These are phyloP conservation scores for Agriopis aurantiaria DNA, from an alignment of 2,888 invertebrate genomes.

Conservation along the genomic window DNA sequence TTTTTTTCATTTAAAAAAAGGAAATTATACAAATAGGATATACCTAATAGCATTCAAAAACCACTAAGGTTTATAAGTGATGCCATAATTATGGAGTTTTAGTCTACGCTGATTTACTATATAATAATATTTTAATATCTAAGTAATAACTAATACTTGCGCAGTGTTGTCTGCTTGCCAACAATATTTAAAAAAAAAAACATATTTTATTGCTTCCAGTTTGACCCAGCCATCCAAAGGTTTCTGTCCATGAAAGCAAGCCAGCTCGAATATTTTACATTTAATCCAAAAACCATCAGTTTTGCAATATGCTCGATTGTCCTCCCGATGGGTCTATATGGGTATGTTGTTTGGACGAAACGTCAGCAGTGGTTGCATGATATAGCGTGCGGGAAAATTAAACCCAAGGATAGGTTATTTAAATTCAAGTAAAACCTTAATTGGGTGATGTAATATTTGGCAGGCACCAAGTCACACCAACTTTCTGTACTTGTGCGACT, in stretches of 20 bases:
- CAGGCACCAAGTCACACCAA: background rate
- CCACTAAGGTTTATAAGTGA: too few species aligned
- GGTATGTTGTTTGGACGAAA: slow-evolving; percentile 78
- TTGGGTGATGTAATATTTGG: background rate
- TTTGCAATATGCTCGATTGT: slow-evolving; percentile 76
- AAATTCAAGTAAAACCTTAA: slow-evolving; percentile 71
- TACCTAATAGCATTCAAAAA: too few species aligned
- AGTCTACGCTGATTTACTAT: too few species aligned
- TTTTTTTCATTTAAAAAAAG: too few species aligned
- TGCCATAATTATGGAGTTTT: too few species aligned
- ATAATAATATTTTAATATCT: too few species aligned
- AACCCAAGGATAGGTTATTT: slow-evolving; percentile 90
- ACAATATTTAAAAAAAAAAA: too few species aligned
- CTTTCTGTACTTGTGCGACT: too few species aligned
- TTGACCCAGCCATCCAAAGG: slow-evolving; percentile 91
- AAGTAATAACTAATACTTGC: too few species aligned
- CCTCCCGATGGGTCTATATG: slow-evolving; percentile 83
- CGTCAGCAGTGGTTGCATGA: slow-evolving; percentile 82
- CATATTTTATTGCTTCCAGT: slow-evolving; percentile 81
- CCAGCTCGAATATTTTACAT: slow-evolving; percentile 88
- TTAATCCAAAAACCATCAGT: slow-evolving; percentile 82
- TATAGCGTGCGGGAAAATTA: slow-evolving; percentile 89
- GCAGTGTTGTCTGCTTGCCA: too few species aligned
- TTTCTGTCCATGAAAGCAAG: slow-evolving; percentile 89
- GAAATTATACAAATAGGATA: too few species aligned